Base-by-base conservation (phyloP, 2,888 invertebrate species). In the Trachelus stipa region DNA sequence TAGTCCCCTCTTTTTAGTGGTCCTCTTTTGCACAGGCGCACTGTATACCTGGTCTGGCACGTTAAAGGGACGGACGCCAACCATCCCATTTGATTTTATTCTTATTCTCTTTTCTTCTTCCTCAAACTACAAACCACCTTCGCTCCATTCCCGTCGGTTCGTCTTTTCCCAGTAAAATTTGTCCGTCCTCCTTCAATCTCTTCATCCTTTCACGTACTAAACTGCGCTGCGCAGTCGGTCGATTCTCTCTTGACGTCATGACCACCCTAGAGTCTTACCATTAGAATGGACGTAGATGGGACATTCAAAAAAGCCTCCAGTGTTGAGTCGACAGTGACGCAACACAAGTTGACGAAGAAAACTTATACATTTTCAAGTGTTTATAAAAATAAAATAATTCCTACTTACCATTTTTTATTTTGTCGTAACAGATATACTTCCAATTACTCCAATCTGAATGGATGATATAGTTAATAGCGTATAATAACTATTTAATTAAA, bases 141-240 rank as follows among this genome's bases (percentile, higher is more conserved):
- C 68, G 69, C 75, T 68, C 77, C 2, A 11, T 71, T 71, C 12
- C 34, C 12, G 4, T 34, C 34, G 34, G n/a, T 71, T 34, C 71
- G 71, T 71, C 71, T 31, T 31, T 71, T 34, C 34, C 71, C 33
- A 15, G 34, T 23, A 23, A 31, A 71, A 9, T 33, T 77, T 75
- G 56, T 68, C 73, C 68, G 68, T 71, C 76, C 34, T 73, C 12
- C 40, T 68, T 81, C 77, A 69, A 79, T 75, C 73, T 79, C 80
- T 81, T 78, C 78, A 68, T 37, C 68, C 73, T 82, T 78, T 79
- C 80, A 77, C 78, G 82, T 80, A 81, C 75, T 75, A 77, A 76
- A 75, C 77, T 83, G 78, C 79, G 79, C 81, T 69, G 77, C 79
- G 76, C 77, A 81, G 78, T 82, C 82, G 82, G 79, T 79, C 77